Evolutionary conservation across 2,797 vertebrate genomes (phyloP).

Genomic region (Phalanger gymnotis): DNA sequence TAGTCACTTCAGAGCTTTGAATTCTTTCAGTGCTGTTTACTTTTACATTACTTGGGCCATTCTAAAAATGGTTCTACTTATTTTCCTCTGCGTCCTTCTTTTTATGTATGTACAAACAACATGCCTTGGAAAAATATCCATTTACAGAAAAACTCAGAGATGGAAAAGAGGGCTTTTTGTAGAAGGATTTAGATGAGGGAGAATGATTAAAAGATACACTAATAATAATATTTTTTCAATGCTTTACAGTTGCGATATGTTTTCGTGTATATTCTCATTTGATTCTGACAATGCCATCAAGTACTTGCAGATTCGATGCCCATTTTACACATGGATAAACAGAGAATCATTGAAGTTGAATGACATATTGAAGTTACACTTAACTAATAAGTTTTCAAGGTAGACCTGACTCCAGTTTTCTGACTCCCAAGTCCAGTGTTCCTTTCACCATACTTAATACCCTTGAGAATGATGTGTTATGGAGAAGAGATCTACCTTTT

Average conservation of each 20-base stretch:
- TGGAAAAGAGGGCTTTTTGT: neutral
- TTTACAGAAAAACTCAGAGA: neutral
- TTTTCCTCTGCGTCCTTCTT: neutral
- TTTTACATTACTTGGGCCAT: neutral
- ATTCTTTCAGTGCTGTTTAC: neutral
- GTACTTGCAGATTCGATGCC: neutral
- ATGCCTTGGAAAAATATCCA: neutral
- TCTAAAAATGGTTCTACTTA: neutral
- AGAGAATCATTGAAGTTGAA: neutral
- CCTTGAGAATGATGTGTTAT: neutral
- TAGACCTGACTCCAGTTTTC: neutral
- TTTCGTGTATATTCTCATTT: neutral
- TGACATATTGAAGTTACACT: neutral
- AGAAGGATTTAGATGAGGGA: neutral
- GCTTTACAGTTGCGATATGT: neutral
- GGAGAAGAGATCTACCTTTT: neutral
- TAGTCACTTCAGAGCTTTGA: neutral
- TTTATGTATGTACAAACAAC: neutral
- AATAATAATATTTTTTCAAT: neutral
- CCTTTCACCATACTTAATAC: neutral
- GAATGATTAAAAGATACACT: neutral
- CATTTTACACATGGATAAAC: neutral
- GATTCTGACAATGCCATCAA: neutral
- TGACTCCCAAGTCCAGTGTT: neutral
- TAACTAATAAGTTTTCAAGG: neutral